Conservation (phyloP, 2,888 invertebrate species). For the Eupithecia tripunctaria region DNA sequence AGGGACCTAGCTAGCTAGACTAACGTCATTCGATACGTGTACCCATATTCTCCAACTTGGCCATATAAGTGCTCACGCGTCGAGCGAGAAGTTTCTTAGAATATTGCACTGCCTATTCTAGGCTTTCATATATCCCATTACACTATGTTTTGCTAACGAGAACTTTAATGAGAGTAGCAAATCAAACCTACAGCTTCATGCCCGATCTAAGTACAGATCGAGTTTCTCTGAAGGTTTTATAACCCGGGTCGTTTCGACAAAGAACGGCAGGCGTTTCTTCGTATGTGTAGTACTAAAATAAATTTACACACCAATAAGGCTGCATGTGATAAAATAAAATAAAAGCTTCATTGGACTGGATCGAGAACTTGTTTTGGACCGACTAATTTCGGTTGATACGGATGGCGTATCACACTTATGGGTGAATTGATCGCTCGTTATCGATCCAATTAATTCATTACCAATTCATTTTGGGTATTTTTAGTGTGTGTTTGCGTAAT, state of each 20-base stretch:
- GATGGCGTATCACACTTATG: constrained; percentile 58
- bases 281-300: constrained; percentile 24
- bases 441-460: constrained; percentile 61
- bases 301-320: constrained; percentile 24
- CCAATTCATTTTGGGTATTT: constrained; percentile 45
- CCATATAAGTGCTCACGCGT: constrained; percentile 29
- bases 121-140: constrained; percentile 18
- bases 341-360: constrained; percentile 35
- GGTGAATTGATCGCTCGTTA: constrained; percentile 59
- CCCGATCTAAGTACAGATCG: constrained; percentile 6
- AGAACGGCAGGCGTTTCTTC: constrained; percentile 7
- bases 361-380: constrained; percentile 52
- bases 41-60: constrained; percentile 21
- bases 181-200: constrained; percentile 18
- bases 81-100: constrained; percentile 31
- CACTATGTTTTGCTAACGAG: constrained; percentile 22
- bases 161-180: constrained; percentile 21
- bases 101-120: constrained; percentile 24
- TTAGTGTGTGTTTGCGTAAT: constrained; percentile 51
- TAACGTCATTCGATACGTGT: constrained; percentile 28
- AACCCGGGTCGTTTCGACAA: constrained; percentile 6
- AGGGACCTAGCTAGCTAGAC: no score
- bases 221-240: constrained; percentile 21
- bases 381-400: constrained; percentile 62
- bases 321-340: constrained; percentile 33